A percentile compares a stretch with the other conserved stretches of the same genome.
phyloP scores from a whole-genome alignment of 92 coral and sea anemone genomes.

The Micromussa lordhowensis region DNA sequence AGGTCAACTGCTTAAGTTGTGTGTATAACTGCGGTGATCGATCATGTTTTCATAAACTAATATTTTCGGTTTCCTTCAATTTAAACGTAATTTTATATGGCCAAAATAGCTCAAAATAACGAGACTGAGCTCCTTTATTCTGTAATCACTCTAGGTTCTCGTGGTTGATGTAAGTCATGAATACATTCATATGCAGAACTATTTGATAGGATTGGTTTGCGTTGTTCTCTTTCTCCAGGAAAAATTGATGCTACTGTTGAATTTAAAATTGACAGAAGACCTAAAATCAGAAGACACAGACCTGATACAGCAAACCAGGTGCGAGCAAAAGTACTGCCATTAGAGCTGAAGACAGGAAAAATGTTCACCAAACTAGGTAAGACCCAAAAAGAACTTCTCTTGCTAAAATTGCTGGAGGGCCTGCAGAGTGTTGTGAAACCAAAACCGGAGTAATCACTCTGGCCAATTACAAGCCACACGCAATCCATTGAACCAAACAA shows the following conservation, averaged over 20 bases:
- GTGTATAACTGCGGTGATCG: too few species aligned
- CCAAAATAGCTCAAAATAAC: too few species aligned
- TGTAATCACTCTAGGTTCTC: not conserved
- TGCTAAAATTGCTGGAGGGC: not conserved
- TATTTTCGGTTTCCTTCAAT: too few species aligned
- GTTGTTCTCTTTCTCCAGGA: conserved; percentile 50
- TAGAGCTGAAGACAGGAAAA: conserved; percentile 95
- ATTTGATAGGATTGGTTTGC: not conserved
- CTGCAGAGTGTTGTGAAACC: too few species aligned
- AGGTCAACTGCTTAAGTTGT: too few species aligned
- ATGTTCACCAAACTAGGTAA: conserved; percentile 87
- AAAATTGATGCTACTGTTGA: conserved; percentile 96
- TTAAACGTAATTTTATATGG: too few species aligned
- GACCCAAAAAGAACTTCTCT: not conserved
- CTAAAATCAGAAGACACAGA: conserved; percentile 80
- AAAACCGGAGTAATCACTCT: too few species aligned
- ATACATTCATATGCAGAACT: not conserved
- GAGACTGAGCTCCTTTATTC: too few species aligned
- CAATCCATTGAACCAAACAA: too few species aligned
- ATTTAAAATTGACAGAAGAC: conserved; percentile 89
- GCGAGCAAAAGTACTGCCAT: conserved; percentile 74
- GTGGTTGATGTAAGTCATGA: too few species aligned
- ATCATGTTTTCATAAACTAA: too few species aligned
- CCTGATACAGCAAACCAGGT: conserved; percentile 68
- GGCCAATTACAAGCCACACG: too few species aligned